Evolutionary conservation across 2,888 invertebrate genomes (phyloP), one percentile per base, ranked within the genome.

Genomic region (Cancer borealis): DNA sequence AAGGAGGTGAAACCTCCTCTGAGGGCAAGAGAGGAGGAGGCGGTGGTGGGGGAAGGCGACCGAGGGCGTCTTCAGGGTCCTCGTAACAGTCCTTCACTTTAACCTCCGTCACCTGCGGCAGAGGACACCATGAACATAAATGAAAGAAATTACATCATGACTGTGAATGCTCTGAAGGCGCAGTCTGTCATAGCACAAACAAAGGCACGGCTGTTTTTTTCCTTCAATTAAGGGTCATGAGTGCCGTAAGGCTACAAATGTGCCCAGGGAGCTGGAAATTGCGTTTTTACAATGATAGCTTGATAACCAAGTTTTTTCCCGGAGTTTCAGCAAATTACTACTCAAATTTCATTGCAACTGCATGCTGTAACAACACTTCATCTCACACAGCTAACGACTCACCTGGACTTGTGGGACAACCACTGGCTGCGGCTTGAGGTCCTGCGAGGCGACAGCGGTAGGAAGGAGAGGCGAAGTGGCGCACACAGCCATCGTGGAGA

Each of bases 31-130:
- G n/a, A 17, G 94, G 94, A 26, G 94, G 94, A 1, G 94, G 92
- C 17, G 92, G 92, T 12, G 94, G 91, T 4, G 94, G 92, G 12
- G 94, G 94, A 5, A 92, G 92, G 39, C 90, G 49, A n/a, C 54
- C 54, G n/a, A 95, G 88, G 46, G 88, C 39, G 21, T 95, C 94
- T 66, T 95, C 95, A 6, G 95, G 95, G 45, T 95, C 95, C 73
- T 94, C 92, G 87, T 95, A 95, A 73, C 95, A 95, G 79, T 95
- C 95, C 8, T 93, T 90, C 45, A 94, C 95, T 66, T 93, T 93
- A 45, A 95, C 95, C 90, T 95, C 94, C 46, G 95, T 95, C 26
- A 95, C 88, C 95, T 95, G 91, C 8, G 47, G 45, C 17, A 21
- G n/a, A 49, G 84, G 84, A 3, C 4, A 49, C 17, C 8, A 49